phyloP scores from a whole-genome alignment of 2,888 invertebrate genomes.

The Nipponacmea schrenckii region DNA sequence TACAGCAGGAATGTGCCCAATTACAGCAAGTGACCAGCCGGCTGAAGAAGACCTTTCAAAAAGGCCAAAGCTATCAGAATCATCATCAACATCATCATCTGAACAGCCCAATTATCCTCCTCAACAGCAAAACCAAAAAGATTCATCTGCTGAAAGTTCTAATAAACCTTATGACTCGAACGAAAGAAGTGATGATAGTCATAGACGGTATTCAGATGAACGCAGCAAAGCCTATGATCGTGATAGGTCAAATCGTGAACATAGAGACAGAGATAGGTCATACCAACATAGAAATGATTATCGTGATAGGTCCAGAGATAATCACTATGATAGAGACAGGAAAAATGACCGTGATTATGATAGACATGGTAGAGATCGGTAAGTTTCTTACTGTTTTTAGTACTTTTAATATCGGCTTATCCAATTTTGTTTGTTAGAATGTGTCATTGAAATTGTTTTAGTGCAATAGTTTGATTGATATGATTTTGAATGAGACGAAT shows the following conservation, averaged over 20 bases:
- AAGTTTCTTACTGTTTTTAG: background rate
- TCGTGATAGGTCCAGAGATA: constrained; percentile 16
- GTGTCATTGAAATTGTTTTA: too few relatives aligned
- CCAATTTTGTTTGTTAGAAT: too few relatives aligned
- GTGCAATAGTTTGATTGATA: too few relatives aligned
- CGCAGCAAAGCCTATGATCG: too few relatives aligned
- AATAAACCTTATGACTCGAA: background rate
- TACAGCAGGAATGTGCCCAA: background rate
- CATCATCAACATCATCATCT: background rate
- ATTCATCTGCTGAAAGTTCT: background rate
- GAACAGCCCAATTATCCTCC: background rate
- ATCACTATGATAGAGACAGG: background rate
- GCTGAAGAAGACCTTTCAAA: too few relatives aligned
- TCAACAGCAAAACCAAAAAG: background rate
- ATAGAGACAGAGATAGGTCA: background rate
- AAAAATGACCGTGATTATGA: background rate
- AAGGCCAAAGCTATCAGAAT: background rate
- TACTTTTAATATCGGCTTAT: too few relatives aligned
- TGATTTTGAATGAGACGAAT: too few relatives aligned
- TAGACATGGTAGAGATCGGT: background rate
- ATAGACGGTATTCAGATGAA: background rate
- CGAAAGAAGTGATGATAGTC: background rate
- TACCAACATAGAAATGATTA: constrained; percentile 9
- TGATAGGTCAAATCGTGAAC: background rate
- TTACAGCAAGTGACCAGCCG: background rate